phyloP scores from a whole-genome alignment of 2,113 vertebrate genomes.

The Cathartes aura region DNA sequence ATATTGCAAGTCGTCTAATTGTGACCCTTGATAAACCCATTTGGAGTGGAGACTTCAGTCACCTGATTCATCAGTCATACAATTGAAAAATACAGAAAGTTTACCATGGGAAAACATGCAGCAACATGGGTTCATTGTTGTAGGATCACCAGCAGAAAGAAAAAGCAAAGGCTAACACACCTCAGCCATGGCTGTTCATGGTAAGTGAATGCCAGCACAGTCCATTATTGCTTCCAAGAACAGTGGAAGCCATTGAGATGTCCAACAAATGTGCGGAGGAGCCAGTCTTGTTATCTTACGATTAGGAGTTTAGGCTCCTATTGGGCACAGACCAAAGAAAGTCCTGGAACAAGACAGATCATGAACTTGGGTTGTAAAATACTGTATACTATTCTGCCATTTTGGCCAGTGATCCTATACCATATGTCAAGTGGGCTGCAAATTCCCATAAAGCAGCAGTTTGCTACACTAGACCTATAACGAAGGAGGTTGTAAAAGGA shows the following conservation, averaged over 20 bases:
- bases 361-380: constrained; percentile 47
- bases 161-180: not conserved
- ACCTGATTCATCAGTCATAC: not conserved
- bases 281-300: not conserved
- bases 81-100: not conserved
- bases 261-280: not conserved
- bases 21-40: not conserved
- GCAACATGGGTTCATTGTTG: not conserved
- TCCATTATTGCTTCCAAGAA: not conserved
- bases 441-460: constrained; percentile 67
- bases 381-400: constrained; percentile 27
- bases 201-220: not conserved
- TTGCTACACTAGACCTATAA: constrained; percentile 50
- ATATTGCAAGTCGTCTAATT: not conserved
- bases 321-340: constrained; percentile 37
- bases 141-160: not conserved
- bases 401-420: constrained; percentile 58
- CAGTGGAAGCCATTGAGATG: not conserved
- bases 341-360: constrained; percentile 33
- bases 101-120: not conserved
- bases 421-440: constrained; percentile 71
- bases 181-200: not conserved
- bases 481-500: constrained; percentile 59
- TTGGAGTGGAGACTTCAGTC: not conserved
- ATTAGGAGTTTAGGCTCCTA: not conserved